Evolutionary conservation across 2,113 vertebrate genomes (phyloP).

Genomic region (Platichthys flesus): DNA sequence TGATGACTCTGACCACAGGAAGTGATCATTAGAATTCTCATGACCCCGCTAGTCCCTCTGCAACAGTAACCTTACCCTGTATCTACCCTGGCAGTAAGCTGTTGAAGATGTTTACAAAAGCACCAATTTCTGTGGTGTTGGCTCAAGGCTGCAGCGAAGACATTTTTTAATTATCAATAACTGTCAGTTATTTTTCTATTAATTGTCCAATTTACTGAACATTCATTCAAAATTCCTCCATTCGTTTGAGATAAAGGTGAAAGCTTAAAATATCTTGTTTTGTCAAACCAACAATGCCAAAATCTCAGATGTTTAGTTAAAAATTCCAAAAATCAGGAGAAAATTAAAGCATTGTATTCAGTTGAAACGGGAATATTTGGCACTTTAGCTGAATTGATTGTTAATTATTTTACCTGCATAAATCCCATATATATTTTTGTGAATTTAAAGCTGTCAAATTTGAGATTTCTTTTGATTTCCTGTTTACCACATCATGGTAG

Average conservation of each 20-base stretch:
- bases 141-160: background rate
- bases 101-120: background rate
- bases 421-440: too few species aligned
- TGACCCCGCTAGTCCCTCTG: conserved; percentile 29
- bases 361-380: too few species aligned
- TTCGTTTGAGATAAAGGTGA: background rate
- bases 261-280: background rate
- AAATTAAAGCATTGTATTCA: too few species aligned
- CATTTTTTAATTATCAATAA: background rate
- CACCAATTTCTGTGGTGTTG: background rate
- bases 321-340: background rate
- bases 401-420: too few species aligned
- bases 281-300: too few species aligned
- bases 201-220: background rate
- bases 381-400: too few species aligned
- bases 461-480: background rate
- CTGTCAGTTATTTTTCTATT: background rate
- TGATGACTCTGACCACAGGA: conserved; percentile 53
- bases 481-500: background rate
- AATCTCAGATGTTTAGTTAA: background rate
- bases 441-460: too few species aligned
- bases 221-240: background rate
- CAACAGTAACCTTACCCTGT: conserved; percentile 30
- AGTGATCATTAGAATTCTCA: conserved; percentile 58
- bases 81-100: background rate